Evolutionary conservation across 35 echinoderm and acorn worm genomes (phyloP).

Genomic region (Chiridota heheva): DNA sequence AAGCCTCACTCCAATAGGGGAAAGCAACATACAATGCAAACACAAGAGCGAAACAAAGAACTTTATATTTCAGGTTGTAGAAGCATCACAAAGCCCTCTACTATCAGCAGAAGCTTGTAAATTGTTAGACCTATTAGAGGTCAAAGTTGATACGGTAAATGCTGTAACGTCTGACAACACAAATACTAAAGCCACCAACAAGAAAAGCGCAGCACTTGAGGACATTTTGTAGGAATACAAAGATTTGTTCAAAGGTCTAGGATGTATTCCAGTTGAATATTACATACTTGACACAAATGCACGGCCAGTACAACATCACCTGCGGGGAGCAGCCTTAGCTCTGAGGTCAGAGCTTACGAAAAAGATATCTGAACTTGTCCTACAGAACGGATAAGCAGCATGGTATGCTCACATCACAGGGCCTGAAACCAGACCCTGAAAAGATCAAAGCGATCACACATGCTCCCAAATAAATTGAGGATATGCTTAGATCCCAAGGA

Average conservation of each 20-base stretch:
- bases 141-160: conserved; percentile 4
- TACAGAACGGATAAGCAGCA: conserved; percentile 11
- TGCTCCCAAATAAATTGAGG: not conserved
- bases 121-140: not conserved
- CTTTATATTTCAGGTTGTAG: not conserved
- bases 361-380: not conserved
- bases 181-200: no score
- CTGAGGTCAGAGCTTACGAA: not conserved
- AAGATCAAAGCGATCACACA: no score
- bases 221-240: conserved; percentile 50
- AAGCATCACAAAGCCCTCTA: not conserved
- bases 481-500: not conserved
- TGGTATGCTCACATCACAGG: no score
- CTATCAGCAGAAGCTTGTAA: conserved; percentile 3
- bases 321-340: not conserved
- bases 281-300: conserved; percentile 26
- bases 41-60: not conserved
- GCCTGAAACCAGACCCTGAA: no score
- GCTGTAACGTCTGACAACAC: not conserved
- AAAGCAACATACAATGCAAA: not conserved
- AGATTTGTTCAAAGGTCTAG: conserved; percentile 50
- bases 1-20: not conserved
- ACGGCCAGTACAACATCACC: conserved; percentile 44
- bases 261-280: conserved; percentile 57
- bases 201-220: not conserved